Evolutionary conservation across 2,888 invertebrate species (phyloP).

Genomic region (Ryuthela nishihirai): DNA sequence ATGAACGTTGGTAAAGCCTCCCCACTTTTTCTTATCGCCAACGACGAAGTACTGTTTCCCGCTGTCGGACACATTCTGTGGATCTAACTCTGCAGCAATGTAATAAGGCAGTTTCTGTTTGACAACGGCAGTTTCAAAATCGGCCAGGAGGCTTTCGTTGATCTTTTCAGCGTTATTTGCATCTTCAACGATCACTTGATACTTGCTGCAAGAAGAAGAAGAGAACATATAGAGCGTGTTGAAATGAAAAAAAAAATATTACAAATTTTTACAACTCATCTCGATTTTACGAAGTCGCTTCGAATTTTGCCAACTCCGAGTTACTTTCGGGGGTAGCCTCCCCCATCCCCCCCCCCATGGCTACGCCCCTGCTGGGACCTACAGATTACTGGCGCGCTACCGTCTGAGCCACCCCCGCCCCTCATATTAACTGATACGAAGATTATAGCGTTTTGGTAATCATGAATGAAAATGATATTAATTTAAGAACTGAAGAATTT

Average conservation of each 20-base stretch:
- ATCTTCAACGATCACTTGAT: conserved; percentile 35
- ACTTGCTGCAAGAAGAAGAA: conserved; percentile 12
- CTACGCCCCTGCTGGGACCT: too few relatives aligned
- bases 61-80: conserved; percentile 11
- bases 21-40: conserved; percentile 21
- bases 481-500: too few relatives aligned
- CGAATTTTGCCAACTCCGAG: too few relatives aligned
- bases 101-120: conserved; percentile 19
- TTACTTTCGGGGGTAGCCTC: too few relatives aligned
- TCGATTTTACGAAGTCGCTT: too few relatives aligned
- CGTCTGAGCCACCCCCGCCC: too few relatives aligned
- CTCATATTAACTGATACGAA: too few relatives aligned
- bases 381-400: too few relatives aligned
- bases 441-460: too few relatives aligned
- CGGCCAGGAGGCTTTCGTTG: conserved; percentile 10
- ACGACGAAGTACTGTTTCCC: conserved; percentile 25
- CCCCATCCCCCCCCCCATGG: too few relatives aligned
- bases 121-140: conserved; percentile 16
- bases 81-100: conserved; percentile 32
- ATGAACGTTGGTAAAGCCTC: conserved; percentile 24
- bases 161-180: conserved; percentile 8
- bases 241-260: background rate
- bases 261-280: background rate
- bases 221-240: background rate
- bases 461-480: too few relatives aligned